Evolutionary conservation across 2,888 invertebrate genomes (phyloP), one percentile per base, ranked within the genome.

Genomic region (Zhuqinia jingwanae): DNA sequence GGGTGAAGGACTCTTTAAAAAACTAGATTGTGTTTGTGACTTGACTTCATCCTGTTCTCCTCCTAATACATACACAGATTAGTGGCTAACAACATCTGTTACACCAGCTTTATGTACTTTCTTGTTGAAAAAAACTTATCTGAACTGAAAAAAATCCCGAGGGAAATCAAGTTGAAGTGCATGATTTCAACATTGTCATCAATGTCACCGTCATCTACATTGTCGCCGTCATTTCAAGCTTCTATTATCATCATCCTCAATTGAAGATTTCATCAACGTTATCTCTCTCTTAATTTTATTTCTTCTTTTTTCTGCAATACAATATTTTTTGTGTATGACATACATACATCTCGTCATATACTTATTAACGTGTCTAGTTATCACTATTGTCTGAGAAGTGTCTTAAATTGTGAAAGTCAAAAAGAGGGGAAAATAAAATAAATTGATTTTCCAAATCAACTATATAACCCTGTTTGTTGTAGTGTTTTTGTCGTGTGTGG

Each of bases 91-190:
- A 47, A 20, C 73, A 53, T 47, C 36, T 17, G n/a, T 36, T 63
- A 11, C 3, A 68, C 65, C 22, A 50, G n/a, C 42, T 53, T 53
- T 53, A n/a, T n/a, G n/a, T 17, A 53, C n/a, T 17, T 65, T 65
- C 36, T 65, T 76, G 13, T 73, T 20, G 30, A 11, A 22, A 65
- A 70, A 68, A 47, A n/a, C 42, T n/a, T 42, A 68, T 20, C 70
- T 70, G 20, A 47, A n/a, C n/a, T n/a, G n/a, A n/a, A n/a, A n/a
- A n/a, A 70, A 45, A 65, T 36, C 84, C 77, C 84, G 27, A 45
- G 84, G 84, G 84, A 85, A 85, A 85, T 85, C 68, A 70, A 77
- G 78, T 70, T 85, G 50, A 85, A 85, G 84, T 85, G 78, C 47
- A 85, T 78, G 77, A 78, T 78, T 78, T 77, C 65, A 22, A 82